These are phyloP conservation scores for Drosophila pallidifrons DNA, from an alignment of 1,140 invertebrate species.

Conservation along the genomic window DNA sequence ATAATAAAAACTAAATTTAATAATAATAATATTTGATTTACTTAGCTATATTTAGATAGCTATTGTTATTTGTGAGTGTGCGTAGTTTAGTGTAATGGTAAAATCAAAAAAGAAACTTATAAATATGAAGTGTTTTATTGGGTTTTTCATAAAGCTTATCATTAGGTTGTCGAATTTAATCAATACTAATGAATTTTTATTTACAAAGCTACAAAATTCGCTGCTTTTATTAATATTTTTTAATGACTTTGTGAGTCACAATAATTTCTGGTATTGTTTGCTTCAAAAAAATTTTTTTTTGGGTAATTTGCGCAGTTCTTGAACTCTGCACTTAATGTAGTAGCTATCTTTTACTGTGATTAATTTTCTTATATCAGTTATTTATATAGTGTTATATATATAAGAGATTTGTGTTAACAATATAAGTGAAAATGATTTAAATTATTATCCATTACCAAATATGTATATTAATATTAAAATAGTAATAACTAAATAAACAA, in stretches of 20 bases:
- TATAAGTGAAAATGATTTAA: too few species aligned
- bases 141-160: not conserved
- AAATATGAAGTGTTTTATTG: conserved; percentile 1
- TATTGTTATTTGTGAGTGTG: conserved; percentile 1
- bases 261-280: not conserved
- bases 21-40: conserved; percentile 19
- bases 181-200: not conserved
- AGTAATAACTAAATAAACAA: too few species aligned
- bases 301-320: not conserved
- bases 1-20: too few species aligned
- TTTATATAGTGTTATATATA: too few species aligned
- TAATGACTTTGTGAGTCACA: not conserved
- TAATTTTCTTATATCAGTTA: too few species aligned
- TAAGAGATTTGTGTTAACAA: too few species aligned
- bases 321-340: too few species aligned
- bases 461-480: too few species aligned
- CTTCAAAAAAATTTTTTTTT: not conserved
- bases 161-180: not conserved
- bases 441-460: too few species aligned
- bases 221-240: not conserved
- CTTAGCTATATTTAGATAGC: conserved; percentile 8
- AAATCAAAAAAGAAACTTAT: not conserved
- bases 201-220: not conserved
- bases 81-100: conserved; percentile 10
- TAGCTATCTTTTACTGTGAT: too few species aligned